These are phyloP conservation scores for Cololabis saira DNA, from an alignment of 2,113 vertebrate genomes.

Conservation along the genomic window DNA sequence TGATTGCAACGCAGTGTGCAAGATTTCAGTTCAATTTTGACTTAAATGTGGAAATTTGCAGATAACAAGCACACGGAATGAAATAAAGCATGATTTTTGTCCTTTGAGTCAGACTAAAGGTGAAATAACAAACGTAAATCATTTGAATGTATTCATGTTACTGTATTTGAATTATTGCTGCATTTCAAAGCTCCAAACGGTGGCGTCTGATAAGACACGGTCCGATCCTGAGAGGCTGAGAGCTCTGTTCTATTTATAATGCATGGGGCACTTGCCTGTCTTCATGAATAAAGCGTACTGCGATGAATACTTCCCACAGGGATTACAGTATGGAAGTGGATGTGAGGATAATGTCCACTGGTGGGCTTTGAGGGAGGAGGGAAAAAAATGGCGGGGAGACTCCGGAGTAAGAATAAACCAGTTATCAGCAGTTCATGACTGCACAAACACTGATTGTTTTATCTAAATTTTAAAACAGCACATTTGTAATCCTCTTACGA, in stretches of 20 bases:
- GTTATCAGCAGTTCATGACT: background rate
- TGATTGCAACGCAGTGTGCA: constrained; percentile 25
- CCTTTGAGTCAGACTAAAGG: constrained; percentile 11
- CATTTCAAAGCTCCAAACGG: constrained; percentile 41
- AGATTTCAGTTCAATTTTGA: constrained; percentile 28
- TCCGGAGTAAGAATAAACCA: background rate
- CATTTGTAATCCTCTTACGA: background rate
- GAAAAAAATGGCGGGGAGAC: background rate
- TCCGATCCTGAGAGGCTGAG: constrained; percentile 47
- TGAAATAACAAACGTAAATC: constrained; percentile 7
- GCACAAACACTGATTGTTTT: background rate
- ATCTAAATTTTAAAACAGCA: background rate
- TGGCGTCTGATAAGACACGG: constrained; percentile 41
- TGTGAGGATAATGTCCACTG: constrained; percentile 47
- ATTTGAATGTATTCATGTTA: background rate
- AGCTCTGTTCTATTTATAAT: constrained; percentile 77
- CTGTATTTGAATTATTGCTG: background rate
- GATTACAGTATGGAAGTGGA: constrained; percentile 61
- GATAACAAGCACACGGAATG: constrained; percentile 15
- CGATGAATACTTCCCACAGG: constrained; percentile 71
- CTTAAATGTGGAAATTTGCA: background rate
- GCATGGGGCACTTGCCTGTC: constrained; percentile 66
- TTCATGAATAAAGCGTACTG: constrained; percentile 73
- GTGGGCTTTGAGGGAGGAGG: constrained; percentile 1
- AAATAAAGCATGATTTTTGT: constrained; percentile 20